Conservation (phyloP, 2,888 invertebrate species). For the Fissipunctia ypsillon region DNA sequence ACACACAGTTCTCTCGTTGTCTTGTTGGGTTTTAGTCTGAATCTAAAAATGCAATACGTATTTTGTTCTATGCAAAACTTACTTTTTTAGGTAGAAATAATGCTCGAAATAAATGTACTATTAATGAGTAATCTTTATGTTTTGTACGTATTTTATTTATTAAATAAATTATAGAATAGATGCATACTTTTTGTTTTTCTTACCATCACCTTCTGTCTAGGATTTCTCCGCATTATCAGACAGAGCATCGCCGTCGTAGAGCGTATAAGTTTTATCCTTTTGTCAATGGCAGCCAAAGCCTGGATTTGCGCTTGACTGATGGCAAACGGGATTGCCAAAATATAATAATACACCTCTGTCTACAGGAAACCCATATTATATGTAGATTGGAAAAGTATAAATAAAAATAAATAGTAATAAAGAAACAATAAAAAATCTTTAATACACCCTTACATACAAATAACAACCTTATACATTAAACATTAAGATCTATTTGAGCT, state of each 20-base stretch:
- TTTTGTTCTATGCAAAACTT: background rate
- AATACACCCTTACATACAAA: slow-evolving; percentile 12
- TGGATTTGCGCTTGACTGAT: background rate
- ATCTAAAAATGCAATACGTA: background rate
- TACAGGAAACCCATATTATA: background rate
- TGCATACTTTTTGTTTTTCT: slow-evolving; percentile 10
- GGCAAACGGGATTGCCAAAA: background rate
- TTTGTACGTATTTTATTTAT: slow-evolving; percentile 8
- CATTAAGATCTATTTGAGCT: slow-evolving; percentile 54
- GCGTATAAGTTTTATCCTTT: background rate
- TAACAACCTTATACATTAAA: slow-evolving; percentile 6
- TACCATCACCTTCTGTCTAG: background rate
- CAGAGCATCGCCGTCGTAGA: background rate
- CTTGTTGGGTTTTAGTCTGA: background rate
- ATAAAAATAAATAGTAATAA: slow-evolving; percentile 3
- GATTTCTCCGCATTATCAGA: background rate
- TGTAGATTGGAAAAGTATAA: background rate
- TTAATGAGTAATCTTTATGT: background rate
- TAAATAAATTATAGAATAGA: slow-evolving; percentile 3
- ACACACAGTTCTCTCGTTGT: background rate
- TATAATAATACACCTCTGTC: background rate
- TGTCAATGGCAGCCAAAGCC: background rate
- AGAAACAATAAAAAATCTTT: slow-evolving; percentile 26
- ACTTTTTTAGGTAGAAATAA: background rate
- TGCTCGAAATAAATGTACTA: background rate